Base-by-base conservation (phyloP, 2,888 invertebrate genomes). In the Leptopilina syphax region DNA sequence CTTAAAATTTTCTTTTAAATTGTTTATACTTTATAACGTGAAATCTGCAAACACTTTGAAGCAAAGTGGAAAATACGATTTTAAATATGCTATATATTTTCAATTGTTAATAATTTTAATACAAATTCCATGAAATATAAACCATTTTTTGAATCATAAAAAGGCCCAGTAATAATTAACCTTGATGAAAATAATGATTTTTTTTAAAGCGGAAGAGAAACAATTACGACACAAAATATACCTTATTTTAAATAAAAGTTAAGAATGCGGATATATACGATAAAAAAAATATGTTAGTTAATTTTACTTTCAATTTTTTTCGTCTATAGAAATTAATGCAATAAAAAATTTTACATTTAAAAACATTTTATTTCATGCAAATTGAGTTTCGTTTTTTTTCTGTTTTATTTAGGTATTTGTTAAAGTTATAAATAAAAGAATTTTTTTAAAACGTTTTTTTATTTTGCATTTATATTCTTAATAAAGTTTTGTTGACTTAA, bases 201-300 rank as follows among this genome's bases (percentile, higher is more conserved):
- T 60, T 50, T 63, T 63, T 9, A 63, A 63, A 63, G 63, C 63
- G 63, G 63, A 63, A 63, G 63, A 63, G 63, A 63, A 63, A 24
- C 63, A 63, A 63, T 63, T 63, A 63, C 63, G 63, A 63, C 63
- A 63, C 63, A 63, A 63, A 63, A 63, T 63, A 63, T 24, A 8
- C 24, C 3, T 63, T 24, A 18, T 60, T 60, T 60, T 8, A 12
- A 60, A 3, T 24, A 9, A 8, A 60, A 1, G 60, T 18, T 24
- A 18, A 18, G 63, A 63, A 63, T 63, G 63, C 63, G 63, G 63
- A 63, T 34, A 34, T 34, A 34, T 63, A 63, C 24, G 7, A 63
- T 2, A 24, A 63, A 63, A 18, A 18, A 24, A 9, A 18, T 63
- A 44, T 44, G 8, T 44, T 44, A 7, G 18, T 63, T 7, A 63